These are phyloP conservation scores for Hippasteria phrygiana DNA, from an alignment of 53 echinoderm and acorn worm genomes.

Conservation along the genomic window DNA sequence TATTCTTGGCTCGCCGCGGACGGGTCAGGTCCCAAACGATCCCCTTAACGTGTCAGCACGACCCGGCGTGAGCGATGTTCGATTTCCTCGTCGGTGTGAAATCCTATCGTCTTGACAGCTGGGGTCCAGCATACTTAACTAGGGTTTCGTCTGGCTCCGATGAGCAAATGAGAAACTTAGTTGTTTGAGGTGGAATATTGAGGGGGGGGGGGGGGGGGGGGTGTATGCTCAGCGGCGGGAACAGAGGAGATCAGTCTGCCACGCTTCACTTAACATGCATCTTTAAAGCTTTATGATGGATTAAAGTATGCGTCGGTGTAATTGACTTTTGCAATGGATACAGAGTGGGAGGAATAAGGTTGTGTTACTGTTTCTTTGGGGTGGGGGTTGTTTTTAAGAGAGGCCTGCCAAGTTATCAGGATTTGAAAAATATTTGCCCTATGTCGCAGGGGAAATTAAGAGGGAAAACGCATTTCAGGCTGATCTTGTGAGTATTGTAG, in stretches of 20 bases:
- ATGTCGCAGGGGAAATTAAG: too few species aligned
- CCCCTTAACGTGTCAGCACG: neutral
- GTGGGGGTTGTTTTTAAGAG: too few species aligned
- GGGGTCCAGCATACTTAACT: constrained; percentile 24
- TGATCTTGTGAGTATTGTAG: too few species aligned
- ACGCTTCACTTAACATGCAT: constrained; percentile 36
- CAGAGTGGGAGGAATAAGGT: neutral
- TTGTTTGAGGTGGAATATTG: neutral
- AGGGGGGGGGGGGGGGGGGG: neutral
- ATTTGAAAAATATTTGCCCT: too few species aligned
- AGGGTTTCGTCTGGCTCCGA: neutral
- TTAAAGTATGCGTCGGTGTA: constrained; percentile 45
- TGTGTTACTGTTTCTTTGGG: too few species aligned
- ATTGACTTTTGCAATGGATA: constrained; percentile 64
- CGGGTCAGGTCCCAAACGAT: neutral
- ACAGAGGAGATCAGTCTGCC: constrained; percentile 27
- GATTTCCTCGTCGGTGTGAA: constrained; percentile 49
- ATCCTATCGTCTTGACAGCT: constrained; percentile 45
- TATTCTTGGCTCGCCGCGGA: neutral
- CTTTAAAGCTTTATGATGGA: constrained; percentile 27
- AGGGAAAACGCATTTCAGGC: too few species aligned
- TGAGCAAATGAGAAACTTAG: neutral
- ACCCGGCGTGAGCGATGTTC: neutral
- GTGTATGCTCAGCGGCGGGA: neutral
- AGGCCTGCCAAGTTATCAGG: too few species aligned